Base-by-base conservation (phyloP, 1,140 invertebrate genomes). In the Chelonus insularis region DNA sequence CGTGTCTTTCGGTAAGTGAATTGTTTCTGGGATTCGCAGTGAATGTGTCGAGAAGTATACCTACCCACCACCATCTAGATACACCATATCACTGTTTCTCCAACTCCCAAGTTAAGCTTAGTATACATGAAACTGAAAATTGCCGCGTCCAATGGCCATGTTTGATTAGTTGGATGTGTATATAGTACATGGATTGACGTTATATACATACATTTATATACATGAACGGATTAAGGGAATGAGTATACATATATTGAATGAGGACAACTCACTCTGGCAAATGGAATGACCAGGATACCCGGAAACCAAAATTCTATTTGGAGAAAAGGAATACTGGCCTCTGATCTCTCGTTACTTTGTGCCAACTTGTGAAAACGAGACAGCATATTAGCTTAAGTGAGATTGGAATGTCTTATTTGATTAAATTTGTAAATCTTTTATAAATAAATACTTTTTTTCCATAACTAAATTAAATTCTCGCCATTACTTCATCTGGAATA, bases 21-120 rank as follows among this genome's bases (percentile, higher is more conserved):
- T 72, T 75, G 74, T 76, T 74, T 76, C 70, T 73, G 62, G 73
- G 73, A 72, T 73, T 72, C 65, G 68, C 69, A 68, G 72, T 68
- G 68, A 69, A 72, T 71, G 51, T 70, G 69, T 66, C 66, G 57
- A 55, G 65, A 21, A 16, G 7, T 16, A 21, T 16, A 8, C 8
- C 12, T 4, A 23, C 21, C n/a, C n/a, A 12, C n/a, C 14, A 11
- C 14, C n/a, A 5, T 39, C n/a, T 29, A 7, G 25, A 29, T 29
- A 4, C 3, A 4, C 3, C 7, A 29, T 29, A 29, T 3, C 25
- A 29, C 7, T 29, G 25, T 29, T 29, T 29, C 25, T 29, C 3
- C 7, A 29, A 29, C 25, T 29, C 25, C n/a, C n/a, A n/a, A n/a
- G n/a, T n/a, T n/a, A n/a, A n/a, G n/a, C n/a, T n/a, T n/a, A n/a